Percentiles rank a stretch among this genome's conserved stretches.
phyloP scores from a whole-genome alignment of 2,797 vertebrate genomes.

The Rhabdophis nuchalis region DNA sequence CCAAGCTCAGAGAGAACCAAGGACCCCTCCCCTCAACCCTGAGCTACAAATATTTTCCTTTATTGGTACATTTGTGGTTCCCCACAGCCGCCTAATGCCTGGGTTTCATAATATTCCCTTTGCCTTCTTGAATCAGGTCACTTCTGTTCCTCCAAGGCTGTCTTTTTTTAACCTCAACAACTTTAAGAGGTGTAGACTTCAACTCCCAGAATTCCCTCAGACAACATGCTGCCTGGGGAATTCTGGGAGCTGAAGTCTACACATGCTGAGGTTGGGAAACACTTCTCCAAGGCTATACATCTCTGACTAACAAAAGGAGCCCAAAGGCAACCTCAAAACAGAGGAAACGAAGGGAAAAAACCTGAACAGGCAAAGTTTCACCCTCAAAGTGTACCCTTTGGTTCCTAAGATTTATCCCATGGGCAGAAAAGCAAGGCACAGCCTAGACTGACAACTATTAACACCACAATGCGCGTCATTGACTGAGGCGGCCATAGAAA shows the following conservation, averaged over 20 bases:
- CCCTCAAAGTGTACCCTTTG: background rate
- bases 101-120: background rate
- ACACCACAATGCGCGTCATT: background rate
- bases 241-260: background rate
- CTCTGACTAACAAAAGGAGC: background rate
- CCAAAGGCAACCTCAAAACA: background rate
- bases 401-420: background rate
- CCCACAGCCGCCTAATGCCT: background rate
- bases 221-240: background rate
- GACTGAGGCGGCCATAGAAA: background rate
- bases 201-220: background rate
- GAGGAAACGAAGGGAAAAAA: fast-evolving
- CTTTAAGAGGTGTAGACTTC: background rate
- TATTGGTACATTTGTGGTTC: background rate
- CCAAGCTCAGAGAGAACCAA: background rate
- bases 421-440: background rate
- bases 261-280: background rate
- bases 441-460: background rate
- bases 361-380: background rate
- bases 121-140: background rate
- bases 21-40: background rate
- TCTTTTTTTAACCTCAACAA: background rate
- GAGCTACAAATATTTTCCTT: background rate
- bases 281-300: background rate
- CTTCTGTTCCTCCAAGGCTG: background rate